Base-by-base conservation (phyloP, 2,113 vertebrate genomes). In the Sylvilagus bachmani region DNA sequence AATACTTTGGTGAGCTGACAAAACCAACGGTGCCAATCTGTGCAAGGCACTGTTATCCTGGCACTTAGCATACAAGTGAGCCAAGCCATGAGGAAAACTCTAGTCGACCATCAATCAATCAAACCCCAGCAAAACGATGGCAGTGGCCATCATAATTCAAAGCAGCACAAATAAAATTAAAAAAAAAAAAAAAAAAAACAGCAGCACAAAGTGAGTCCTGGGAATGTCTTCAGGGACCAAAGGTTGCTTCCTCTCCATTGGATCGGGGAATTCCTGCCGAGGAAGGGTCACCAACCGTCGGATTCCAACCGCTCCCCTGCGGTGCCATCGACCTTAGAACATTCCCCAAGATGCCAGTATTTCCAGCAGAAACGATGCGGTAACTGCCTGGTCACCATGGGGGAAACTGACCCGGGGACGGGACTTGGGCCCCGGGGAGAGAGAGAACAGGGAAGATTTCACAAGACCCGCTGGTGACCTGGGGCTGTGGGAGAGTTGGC, bases 21-120 rank as follows among this genome's bases (percentile, higher is more conserved):
- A 92, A 95, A 86, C 44, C n/a, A 94, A 79, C 25, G 36, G 73
- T 77, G 62, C 17, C 89, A 90, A 64, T 38, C 71, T 81, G 77
- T 90, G 94, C 96, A 88, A 95, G 64, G 44, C 49, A 80, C 36
- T 86, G 51, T 27, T 74, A 70, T 14, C 13, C 29, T 74, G 55
- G 90, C 55, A 71, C 22, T 49, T 89, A 77, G 75, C 49, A 62
- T 74, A 84, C 33, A 85, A 71, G 9, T 95, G 73, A 90, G 53
- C 36, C 44, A 89, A 89, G 14, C 75, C 79, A 89, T 74, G 33
- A 90, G 58, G 70, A 90, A 85, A 88, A 92, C 12, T 55, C 44
- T 58, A 64, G 82, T 64, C n/a, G 84, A 25, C 13, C 51, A 84
- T 77, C 73, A 74, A 14, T 49, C 25, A 9, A 70, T 25, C 71